Evolutionary conservation across 2,113 vertebrate genomes (phyloP), one percentile per base, ranked within the genome.

Genomic region (Poeciliopsis retropinna): DNA sequence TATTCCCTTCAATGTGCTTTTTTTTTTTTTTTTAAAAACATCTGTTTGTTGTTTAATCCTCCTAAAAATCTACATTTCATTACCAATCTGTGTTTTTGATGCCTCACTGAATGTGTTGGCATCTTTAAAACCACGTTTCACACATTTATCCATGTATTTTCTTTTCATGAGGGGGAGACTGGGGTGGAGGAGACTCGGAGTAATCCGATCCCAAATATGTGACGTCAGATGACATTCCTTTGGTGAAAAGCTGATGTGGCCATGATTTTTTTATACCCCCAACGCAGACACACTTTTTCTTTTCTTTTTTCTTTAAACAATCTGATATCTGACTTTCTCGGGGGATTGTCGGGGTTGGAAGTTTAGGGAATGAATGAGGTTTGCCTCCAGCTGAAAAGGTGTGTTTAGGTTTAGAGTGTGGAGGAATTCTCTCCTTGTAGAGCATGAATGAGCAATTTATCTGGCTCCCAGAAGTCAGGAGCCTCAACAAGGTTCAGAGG

Each of bases 221-320:
- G 90, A 93, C 89, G 92, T 92, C 92, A 93, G 82, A 83, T 90
- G 85, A 85, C 86, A 91, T 92, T 93, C 91, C 88, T 92, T 81
- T 76, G 77, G 82, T 89, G 76, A 70, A 90, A 89, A 76, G 91
- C 91, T 92, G 89, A 92, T 90, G 92, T 92, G 90, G 88, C 87
- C 76, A 12, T 86, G 64, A 65, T 25, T 9, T 8, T 8, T 62
- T 64, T n/a, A n/a, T 30, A 10, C 15, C 17, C 12, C 39, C 1
- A 41, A 30, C 54, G n/a, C n/a, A n/a, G n/a, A 31, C 30, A 0
- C 30, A 31, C 30, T 37, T 37, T 37, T 37, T 34, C 34, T 76
- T 72, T 69, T 86, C 73, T 73, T 84, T 71, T 1, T 64, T 66
- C 63, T 67, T 60, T 41, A 39, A 62, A 77, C 67, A 78, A 74